phyloP scores from a whole-genome alignment of 2,888 invertebrate species.

The Calameuta pallipes region DNA sequence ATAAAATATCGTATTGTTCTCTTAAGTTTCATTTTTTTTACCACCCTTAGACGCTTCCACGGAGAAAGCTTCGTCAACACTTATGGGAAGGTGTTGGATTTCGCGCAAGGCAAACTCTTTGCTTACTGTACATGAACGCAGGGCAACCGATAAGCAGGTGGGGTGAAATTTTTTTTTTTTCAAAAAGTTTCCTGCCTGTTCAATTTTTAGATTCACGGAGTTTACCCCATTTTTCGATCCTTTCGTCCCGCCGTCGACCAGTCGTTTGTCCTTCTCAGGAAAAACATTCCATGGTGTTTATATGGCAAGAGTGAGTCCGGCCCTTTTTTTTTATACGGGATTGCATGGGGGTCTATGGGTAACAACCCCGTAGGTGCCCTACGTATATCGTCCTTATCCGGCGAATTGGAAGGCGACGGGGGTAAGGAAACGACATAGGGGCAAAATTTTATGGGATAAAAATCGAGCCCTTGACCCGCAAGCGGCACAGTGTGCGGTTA shows the following conservation, averaged over 20 bases:
- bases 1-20: conserved; percentile 36
- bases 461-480: conserved; percentile 11
- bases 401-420: conserved; percentile 14
- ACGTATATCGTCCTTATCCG: conserved; percentile 5
- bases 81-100: not conserved
- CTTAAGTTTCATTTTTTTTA: not conserved
- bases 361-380: conserved; percentile 9
- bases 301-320: not conserved
- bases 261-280: conserved; percentile 8
- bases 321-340: conserved; percentile 23
- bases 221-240: conserved; percentile 3
- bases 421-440: conserved; percentile 12
- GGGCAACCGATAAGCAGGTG: too few relatives aligned
- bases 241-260: conserved; percentile 7
- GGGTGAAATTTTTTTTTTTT: not conserved
- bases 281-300: not conserved
- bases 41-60: not conserved
- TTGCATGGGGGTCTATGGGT: conserved; percentile 10
- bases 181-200: too few relatives aligned
- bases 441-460: conserved; percentile 21
- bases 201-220: not conserved
- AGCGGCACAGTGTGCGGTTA: not conserved
- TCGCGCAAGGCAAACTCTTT: not conserved
- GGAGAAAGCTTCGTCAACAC: not conserved
- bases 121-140: not conserved